Conservation (phyloP, 2,113 vertebrate genomes). For the Vicugna pacos region DNA sequence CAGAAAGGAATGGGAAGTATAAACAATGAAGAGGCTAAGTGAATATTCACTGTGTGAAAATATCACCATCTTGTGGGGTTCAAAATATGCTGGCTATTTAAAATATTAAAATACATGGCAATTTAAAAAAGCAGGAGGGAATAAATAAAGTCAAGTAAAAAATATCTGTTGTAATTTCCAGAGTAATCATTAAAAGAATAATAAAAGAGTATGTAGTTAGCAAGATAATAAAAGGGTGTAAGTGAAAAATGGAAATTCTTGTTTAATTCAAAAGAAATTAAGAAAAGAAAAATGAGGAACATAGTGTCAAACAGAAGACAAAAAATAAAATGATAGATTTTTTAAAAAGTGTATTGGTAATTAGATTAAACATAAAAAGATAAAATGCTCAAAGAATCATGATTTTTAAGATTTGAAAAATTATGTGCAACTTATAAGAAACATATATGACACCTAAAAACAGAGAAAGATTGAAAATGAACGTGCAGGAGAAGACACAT, state of each 20-base stretch:
- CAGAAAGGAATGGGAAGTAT: not conserved
- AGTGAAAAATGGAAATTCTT: not conserved
- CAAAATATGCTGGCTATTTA: slow-evolving; percentile 30
- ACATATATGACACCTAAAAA: not conserved
- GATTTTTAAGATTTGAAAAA: not conserved
- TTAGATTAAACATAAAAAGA: slow-evolving; percentile 25
- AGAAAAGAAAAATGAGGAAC: not conserved
- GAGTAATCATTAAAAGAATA: slow-evolving; percentile 5
- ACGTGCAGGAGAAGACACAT: not conserved
- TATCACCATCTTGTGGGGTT: not conserved
- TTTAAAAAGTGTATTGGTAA: not conserved
- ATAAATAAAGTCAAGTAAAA: not conserved
- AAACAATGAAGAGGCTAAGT: not conserved
- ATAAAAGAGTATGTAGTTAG: not conserved
- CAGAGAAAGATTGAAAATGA: not conserved
- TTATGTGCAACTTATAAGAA: not conserved
- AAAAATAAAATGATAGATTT: not conserved
- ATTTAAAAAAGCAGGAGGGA: not conserved
- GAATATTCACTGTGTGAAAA: not conserved
- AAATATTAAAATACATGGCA: not conserved
- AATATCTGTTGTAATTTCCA: not conserved
- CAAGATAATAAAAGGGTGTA: not conserved
- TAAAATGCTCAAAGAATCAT: not conserved
- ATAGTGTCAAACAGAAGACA: not conserved
- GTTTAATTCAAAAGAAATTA: not conserved